A percentile compares a stretch with the other conserved stretches of the same genome.
phyloP scores from a whole-genome alignment of 2,888 invertebrate genomes.

The Laspeyria flexula region DNA sequence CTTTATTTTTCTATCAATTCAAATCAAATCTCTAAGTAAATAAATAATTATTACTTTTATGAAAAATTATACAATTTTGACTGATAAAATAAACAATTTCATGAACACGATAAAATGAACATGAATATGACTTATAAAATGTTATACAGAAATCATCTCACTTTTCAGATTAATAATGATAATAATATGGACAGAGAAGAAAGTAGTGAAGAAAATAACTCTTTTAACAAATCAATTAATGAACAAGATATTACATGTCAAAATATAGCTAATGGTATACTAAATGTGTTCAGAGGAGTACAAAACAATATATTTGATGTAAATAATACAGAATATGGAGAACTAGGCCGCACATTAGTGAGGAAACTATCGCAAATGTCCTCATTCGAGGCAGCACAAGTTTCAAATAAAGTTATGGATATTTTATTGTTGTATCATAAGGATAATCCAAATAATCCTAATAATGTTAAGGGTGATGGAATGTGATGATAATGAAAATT shows the following conservation, averaged over 20 bases:
- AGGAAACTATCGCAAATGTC: constrained; percentile 64
- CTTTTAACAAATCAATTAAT: constrained; percentile 29
- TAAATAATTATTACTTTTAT: too few species aligned
- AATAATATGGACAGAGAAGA: constrained; percentile 31
- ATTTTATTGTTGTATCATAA: constrained; percentile 69
- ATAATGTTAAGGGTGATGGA: constrained; percentile 51
- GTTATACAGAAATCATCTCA: too few species aligned
- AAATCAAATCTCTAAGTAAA: too few species aligned
- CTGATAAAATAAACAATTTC: too few species aligned
- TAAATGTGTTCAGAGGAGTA: constrained; percentile 63
- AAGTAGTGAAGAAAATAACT: constrained; percentile 47
- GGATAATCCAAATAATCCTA: constrained; percentile 72
- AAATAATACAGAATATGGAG: constrained; percentile 61
- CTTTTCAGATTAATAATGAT: constrained; percentile 41
- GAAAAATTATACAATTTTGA: too few species aligned
- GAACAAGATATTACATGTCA: constrained; percentile 54
- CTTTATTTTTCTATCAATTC: too few species aligned
- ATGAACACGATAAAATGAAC: too few species aligned
- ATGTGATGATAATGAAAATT: not conserved
- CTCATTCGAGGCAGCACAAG: constrained; percentile 66
- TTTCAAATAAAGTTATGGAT: constrained; percentile 67
- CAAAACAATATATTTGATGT: constrained; percentile 69
- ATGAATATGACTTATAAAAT: too few species aligned
- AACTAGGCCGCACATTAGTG: constrained; percentile 62
- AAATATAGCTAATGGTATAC: constrained; percentile 62